phyloP scores from a whole-genome alignment of 2,888 invertebrate species.

The Pimpla rufipes region DNA sequence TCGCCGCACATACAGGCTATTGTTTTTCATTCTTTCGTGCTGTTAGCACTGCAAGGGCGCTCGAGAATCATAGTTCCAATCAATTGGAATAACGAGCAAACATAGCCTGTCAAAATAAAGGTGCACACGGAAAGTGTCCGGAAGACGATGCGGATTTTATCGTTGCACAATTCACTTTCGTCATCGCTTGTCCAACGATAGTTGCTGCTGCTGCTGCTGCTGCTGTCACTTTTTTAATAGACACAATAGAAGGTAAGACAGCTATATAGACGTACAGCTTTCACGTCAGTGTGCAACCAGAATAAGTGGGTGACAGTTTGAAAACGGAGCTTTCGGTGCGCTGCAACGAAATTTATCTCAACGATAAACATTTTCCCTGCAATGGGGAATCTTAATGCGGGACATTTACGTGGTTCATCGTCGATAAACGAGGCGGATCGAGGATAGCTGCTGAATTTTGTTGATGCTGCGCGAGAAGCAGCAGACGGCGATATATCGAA shows the following conservation, averaged over 20 bases:
- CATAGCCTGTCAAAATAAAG: too few species aligned
- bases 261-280: background rate
- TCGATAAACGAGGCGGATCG: background rate
- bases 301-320: slow-evolving; percentile 10
- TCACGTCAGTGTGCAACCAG: too few species aligned
- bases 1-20: background rate
- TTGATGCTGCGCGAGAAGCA: too few species aligned
- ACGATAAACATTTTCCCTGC: background rate
- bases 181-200: slow-evolving; percentile 11
- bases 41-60: too few species aligned
- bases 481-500: too few species aligned
- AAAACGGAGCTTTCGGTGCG: background rate
- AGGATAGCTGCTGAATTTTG: background rate
- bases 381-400: background rate
- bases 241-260: background rate
- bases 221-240: slow-evolving; percentile 4
- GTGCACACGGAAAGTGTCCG: too few species aligned
- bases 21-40: too few species aligned
- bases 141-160: background rate
- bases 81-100: too few species aligned
- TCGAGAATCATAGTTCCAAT: too few species aligned
- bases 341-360: background rate
- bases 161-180: slow-evolving; percentile 12
- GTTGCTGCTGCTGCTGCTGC: background rate
- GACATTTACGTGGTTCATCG: background rate